A percentile compares a stretch with the other conserved stretches of the same genome.
Evolutionary conservation across 2,113 vertebrate genomes (phyloP).

Genomic region (Sprattus sprattus): DNA sequence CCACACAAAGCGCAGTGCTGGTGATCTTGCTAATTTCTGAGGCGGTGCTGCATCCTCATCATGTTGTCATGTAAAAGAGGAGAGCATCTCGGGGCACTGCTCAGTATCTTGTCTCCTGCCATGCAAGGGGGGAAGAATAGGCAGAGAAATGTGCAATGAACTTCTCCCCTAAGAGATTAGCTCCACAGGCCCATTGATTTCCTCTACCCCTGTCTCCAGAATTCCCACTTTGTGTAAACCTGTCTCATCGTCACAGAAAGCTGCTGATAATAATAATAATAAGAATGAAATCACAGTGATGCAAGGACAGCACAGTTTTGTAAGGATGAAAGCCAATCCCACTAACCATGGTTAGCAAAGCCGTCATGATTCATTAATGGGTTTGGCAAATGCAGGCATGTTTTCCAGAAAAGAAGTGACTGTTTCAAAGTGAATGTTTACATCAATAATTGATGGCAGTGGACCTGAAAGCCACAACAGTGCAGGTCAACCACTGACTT

Average conservation of each 20-base stretch:
- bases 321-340: conserved; percentile 48
- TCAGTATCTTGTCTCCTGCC: no score
- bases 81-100: no score
- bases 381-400: conserved; percentile 45
- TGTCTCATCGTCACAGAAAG: conserved; percentile 41
- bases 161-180: conserved; percentile 45
- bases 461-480: conserved; percentile 45
- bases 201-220: conserved; percentile 40
- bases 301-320: conserved; percentile 51
- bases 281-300: neutral
- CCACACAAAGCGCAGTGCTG: no score
- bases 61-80: no score
- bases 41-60: no score
- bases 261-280: neutral
- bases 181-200: conserved; percentile 53
- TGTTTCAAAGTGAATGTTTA: conserved; percentile 63
- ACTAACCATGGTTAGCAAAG: conserved; percentile 38
- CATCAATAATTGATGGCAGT: conserved; percentile 64
- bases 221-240: conserved; percentile 49
- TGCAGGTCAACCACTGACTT: conserved; percentile 38
- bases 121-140: conserved; percentile 30
- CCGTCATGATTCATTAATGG: conserved; percentile 64
- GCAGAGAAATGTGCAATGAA: conserved; percentile 48
- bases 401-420: conserved; percentile 47
- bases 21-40: no score